Evolutionary conservation across 2,888 invertebrate species (phyloP), one percentile per base, ranked within the genome.

Genomic region (Minunthozetes semirufus): DNA sequence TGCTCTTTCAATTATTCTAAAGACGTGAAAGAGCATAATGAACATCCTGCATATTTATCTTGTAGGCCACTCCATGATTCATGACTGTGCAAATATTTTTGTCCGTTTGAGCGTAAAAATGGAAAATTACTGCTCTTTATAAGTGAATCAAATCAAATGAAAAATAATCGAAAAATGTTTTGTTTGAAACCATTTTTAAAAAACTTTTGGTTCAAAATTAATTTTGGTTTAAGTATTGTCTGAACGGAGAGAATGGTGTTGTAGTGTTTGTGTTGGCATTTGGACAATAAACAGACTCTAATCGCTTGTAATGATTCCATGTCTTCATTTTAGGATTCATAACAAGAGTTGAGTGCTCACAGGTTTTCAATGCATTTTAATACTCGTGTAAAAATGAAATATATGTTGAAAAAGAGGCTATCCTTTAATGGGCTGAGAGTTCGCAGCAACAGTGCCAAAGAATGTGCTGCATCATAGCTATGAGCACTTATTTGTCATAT

Each of bases 361-460:
- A 25, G 29, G 25, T 27, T 61, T 27, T 13, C 29, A 11, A 17
- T 56, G 11, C 3, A 61, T 27, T 61, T 27, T 27, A 25, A 25
- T 61, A 27, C 19, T 61, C 11, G 27, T 27, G 61, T 61, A 61
- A 61, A 61, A 61, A 61, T 61, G 61, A 61, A 61, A 61, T 61
- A 61, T 61, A 61, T 61, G 61, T 61, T 61, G 61, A 61, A 61
- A 61, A 61, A 61, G 61, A 25, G 61, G 61, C 61, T 61, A 25
- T n/a, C 25, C 61, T 27, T 61, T 61, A 61, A 17, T 61, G 61
- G 61, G 61, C 29, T 13, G 61, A 27, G 61, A 27, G 19, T 61
- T 61, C 61, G 29, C 61, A 61, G 61, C 27, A 29, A 29, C 27
- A 61, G 61, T 61, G 61, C 27, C 61, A 61, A 53, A 61, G 61